Base-by-base conservation (phyloP, 2,888 invertebrate species). In the Drosophila longiperda region DNA sequence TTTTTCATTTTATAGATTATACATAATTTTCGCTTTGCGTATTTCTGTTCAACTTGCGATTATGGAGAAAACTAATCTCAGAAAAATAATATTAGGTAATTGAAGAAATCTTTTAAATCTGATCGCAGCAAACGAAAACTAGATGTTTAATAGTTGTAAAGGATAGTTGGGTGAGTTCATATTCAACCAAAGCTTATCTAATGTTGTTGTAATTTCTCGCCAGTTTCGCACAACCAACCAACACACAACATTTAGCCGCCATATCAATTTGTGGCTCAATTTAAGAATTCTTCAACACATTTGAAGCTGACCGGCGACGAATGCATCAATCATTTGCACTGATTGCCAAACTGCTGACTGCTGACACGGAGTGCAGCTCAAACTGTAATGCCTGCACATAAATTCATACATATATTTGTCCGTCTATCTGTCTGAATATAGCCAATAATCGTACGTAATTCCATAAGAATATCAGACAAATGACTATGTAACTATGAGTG, bases 401-500 rank as follows among this genome's bases (percentile, higher is more conserved):
- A 23, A 42, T 49, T 23, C 52, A 23, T 45, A n/a, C 34, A 26
- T 36, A 2, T 26, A 33, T 26, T 17, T 54, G 32, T 34, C 38
- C 8, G 49, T 29, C 8, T 20, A 26, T 17, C 15, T 36, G 26
- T 58, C 17, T 34, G 45, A 32, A 29, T 36, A 42, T 57, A 23
- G 42, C 15, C 53, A 73, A 59, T 66, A 70, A 45, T 54, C 70
- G 63, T 58, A 73, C 68, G 78, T 87, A 87, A 87, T 69, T 83
- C 69, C 76, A 85, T 90, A 84, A 90, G 80, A 83, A 88, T 88
- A 90, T 87, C 77, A 86, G 34, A 67, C 64, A 79, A 88, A 82
- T 89, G 80, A 83, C 70, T 75, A 54, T 40, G 53, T 26, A 38
- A 40, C 49, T 29, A 40, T 65, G 20, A 38, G 20, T 50, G 17